phyloP scores from a whole-genome alignment of 2,888 invertebrate genomes.

The Neuroscelio doddi region DNA sequence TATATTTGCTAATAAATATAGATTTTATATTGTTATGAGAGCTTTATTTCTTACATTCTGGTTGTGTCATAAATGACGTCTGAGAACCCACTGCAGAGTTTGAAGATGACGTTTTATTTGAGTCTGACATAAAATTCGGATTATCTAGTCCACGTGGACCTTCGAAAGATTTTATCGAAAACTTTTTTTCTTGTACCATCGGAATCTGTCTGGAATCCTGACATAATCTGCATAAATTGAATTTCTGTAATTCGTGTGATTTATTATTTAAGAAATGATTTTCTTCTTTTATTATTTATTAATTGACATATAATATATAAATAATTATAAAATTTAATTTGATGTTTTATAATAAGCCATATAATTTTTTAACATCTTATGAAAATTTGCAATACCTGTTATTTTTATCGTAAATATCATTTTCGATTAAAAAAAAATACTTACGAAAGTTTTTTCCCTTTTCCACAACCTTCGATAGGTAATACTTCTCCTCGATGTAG shows the following conservation, averaged over 20 bases:
- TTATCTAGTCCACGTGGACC: slow-evolving; percentile 61
- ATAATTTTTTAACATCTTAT: no score
- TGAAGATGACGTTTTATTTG: slow-evolving; percentile 47
- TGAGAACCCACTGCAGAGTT: slow-evolving; percentile 50
- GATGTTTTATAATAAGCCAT: not conserved
- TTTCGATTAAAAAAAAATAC: no score
- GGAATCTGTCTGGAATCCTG: slow-evolving; percentile 6
- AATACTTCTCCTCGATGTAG: slow-evolving; percentile 79
- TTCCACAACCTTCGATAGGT: slow-evolving; percentile 65
- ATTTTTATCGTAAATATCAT: no score
- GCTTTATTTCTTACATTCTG: slow-evolving; percentile 44
- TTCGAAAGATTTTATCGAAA: slow-evolving; percentile 64
- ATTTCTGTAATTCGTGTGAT: not conserved
- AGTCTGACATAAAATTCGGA: slow-evolving; percentile 58
- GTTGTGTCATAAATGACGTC: slow-evolving; percentile 32
- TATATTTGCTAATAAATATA: not conserved
- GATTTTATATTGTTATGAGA: not conserved
- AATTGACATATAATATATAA: no score
- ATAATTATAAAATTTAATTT: no score
- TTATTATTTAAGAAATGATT: not conserved
- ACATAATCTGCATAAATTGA: not conserved
- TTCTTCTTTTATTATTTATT: not conserved
- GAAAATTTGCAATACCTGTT: no score
- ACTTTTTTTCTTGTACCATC: slow-evolving; percentile 46
- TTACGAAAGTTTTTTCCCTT: slow-evolving; percentile 40